Evolutionary conservation across 2,797 vertebrate species (phyloP).

Genomic region (Gephyroberyx darwinii): DNA sequence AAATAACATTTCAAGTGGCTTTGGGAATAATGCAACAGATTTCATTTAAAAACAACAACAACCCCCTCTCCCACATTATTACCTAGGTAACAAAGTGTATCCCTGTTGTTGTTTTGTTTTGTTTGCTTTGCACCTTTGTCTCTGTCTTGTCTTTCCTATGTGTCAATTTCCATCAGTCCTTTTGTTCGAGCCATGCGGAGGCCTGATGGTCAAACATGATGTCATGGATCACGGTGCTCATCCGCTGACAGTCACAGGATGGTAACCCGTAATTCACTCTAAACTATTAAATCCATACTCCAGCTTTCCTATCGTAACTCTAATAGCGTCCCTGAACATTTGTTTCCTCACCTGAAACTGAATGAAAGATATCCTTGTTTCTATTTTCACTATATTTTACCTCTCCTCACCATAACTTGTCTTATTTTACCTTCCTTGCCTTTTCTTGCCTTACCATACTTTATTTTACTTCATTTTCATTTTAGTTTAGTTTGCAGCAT

Average conservation of each 20-base stretch:
- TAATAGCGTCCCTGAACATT: background rate
- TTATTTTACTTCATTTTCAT: background rate
- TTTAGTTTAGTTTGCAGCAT: background rate
- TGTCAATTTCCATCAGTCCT: conserved; percentile 29
- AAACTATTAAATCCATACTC: background rate
- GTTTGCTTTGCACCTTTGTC: background rate
- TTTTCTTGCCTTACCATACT: background rate
- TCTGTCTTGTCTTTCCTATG: background rate
- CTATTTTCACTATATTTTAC: background rate
- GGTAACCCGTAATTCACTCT: background rate
- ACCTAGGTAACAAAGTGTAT: background rate
- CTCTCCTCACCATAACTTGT: background rate
- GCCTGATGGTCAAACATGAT: background rate
- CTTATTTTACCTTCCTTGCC: background rate
- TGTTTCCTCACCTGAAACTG: background rate
- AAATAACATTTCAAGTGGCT: conserved; percentile 40
- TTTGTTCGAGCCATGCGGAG: background rate
- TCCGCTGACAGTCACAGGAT: background rate
- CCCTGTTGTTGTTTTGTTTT: background rate
- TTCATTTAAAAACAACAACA: conserved; percentile 7
- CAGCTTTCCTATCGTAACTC: background rate
- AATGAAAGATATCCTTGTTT: background rate
- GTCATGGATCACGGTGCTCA: background rate
- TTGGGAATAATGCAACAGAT: conserved; percentile 34
- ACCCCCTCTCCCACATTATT: background rate